Percentiles rank a stretch among this genome's conserved stretches.
phyloP scores from a whole-genome alignment of 2,888 invertebrate species.

The Labia minor region DNA sequence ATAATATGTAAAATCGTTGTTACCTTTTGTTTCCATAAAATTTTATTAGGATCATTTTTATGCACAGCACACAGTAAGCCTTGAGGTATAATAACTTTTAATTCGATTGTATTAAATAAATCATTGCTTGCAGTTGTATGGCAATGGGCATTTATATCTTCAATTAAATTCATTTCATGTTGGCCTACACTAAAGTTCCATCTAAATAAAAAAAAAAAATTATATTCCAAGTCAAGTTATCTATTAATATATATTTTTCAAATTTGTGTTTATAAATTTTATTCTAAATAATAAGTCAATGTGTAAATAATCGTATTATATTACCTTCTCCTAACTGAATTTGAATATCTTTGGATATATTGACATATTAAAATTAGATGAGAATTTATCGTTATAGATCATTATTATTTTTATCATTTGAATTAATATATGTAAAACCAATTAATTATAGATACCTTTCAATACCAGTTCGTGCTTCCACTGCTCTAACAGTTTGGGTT shows the following conservation, averaged over 20 bases:
- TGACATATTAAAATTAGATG: too few relatives aligned
- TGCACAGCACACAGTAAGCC: conserved; percentile 58
- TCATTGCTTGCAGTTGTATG: conserved; percentile 25
- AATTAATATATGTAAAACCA: too few relatives aligned
- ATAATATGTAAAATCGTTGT: too few relatives aligned
- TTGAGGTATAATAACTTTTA: conserved; percentile 58
- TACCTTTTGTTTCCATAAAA: conserved; percentile 70
- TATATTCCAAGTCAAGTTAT: too few relatives aligned
- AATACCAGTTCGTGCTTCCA: conserved; percentile 72
- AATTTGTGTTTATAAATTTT: too few relatives aligned
- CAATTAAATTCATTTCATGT: conserved; percentile 57
- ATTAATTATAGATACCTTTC: conserved; percentile 68
- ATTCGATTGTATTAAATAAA: conserved; percentile 33
- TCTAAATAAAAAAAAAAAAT: conserved; percentile 35
- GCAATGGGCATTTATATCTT: conserved; percentile 35
- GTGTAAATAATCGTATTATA: too few relatives aligned
- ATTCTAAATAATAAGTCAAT: too few relatives aligned
- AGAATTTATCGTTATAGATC: too few relatives aligned
- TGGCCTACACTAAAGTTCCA: conserved; percentile 96
- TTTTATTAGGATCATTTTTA: conserved; percentile 43
- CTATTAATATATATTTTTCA: conserved; percentile 17
- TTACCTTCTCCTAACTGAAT: too few relatives aligned
- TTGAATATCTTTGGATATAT: too few relatives aligned
- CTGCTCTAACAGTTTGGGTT: conserved; percentile 79
- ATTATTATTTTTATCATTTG: too few relatives aligned